Percentiles rank a stretch among this genome's conserved stretches.
phyloP scores from a whole-genome alignment of 2,113 vertebrate species.

The Nyctibius bracteatus region DNA sequence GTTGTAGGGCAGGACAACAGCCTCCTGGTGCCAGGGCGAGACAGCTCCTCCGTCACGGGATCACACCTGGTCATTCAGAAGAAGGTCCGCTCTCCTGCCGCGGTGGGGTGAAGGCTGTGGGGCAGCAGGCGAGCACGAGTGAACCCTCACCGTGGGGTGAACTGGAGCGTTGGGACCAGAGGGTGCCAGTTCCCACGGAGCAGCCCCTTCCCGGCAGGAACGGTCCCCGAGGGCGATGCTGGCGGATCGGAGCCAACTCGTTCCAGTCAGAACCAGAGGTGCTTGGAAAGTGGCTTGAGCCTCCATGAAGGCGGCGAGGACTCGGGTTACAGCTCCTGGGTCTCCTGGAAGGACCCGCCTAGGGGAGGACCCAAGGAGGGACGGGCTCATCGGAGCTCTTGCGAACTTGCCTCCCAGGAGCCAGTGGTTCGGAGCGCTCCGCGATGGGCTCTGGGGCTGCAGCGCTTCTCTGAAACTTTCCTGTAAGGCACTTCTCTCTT shows the following conservation, averaged over 20 bases:
- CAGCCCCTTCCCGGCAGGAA: neutral
- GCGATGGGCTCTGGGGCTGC: neutral
- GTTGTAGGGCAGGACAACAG: fast-evolving
- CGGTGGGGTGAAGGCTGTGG: fast-evolving
- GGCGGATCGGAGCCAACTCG: neutral
- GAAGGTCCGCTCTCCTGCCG: fast-evolving
- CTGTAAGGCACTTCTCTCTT: neutral
- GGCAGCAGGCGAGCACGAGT: fast-evolving
- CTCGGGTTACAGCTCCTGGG: neutral
- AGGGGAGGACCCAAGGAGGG: conserved; percentile 32
- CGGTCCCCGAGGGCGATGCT: neutral
- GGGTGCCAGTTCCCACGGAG: neutral
- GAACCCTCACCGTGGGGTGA: fast-evolving
- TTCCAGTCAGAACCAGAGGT: neutral
- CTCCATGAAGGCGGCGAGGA: neutral
- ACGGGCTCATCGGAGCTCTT: neutral
- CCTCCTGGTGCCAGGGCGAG: too few relatives aligned
- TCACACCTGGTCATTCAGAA: fast-evolving
- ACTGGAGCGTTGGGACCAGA: neutral
- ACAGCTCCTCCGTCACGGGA: fast-evolving
- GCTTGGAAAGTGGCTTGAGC: neutral
- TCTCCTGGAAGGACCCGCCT: conserved; percentile 10
- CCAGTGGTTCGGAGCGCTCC: neutral
- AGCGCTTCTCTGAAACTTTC: neutral
- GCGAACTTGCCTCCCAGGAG: neutral